Base-by-base conservation (phyloP, 1,140 invertebrate species). In the Drosophila dunni region DNA sequence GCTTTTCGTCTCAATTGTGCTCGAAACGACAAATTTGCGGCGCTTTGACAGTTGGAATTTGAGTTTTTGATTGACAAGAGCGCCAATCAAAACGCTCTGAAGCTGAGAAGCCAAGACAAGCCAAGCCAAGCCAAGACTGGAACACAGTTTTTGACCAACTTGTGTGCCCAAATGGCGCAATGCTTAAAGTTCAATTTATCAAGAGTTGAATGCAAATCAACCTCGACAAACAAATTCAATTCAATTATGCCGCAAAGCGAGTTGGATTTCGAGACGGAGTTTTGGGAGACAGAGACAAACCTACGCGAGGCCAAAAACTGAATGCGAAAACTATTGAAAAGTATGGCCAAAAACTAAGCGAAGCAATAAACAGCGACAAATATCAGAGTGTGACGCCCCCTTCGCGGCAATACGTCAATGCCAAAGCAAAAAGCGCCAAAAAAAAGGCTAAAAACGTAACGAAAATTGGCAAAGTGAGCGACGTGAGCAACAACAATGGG, bases 51-150 rank as follows among this genome's bases (percentile, higher is more conserved):
- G 85, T 78, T 78, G 84, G 84, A 88, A 88, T 89, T 88, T 88
- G 80, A 89, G 84, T 88, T 84, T 88, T 88, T 89, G 84, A 88
- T 88, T 89, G 84, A 88, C 84, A 88, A 89, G 80, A 67, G 69
- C 65, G 75, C 34, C 71, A 83, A 82, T 86, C 80, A 24, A 8
- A 29, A 36, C 11, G 51, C 67, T 66, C 69, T 44, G 46, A 17
- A 53, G 48, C 57, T 29, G 24, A 29, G 24, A 29, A 1, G 24
- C 24, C 3, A 3, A 29, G 24, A 4, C 24, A 24, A 29, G 24
- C 3, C 24, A 67, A 50, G 57, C 46, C 3, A 50, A 24, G 10
- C 10, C 11, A 17, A 50, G 48, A 50, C 48, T 10, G 46, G 1
- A 24, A 29, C 20, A 9, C 57, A 38, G 7, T 45, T 56, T 64